These are phyloP conservation scores for Phaethon lepturus DNA, from an alignment of 2,113 vertebrate genomes.

Conservation along the genomic window DNA sequence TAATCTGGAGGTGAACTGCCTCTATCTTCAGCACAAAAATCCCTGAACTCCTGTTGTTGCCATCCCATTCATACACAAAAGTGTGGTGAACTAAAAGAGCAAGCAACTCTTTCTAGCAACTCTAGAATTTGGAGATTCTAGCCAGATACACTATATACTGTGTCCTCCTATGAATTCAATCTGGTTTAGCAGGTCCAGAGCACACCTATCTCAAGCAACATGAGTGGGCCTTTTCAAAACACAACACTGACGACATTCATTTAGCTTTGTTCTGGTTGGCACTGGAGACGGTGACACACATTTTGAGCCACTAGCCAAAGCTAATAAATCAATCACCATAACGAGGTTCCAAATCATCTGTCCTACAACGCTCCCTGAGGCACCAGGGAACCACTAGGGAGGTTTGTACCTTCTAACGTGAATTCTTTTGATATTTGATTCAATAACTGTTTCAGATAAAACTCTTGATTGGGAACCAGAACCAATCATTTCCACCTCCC, in stretches of 20 bases:
- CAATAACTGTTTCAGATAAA: no score
- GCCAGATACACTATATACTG: not conserved
- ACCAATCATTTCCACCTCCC: no score
- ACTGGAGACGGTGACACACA: not conserved
- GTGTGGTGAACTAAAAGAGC: not conserved
- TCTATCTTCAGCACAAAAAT: not conserved
- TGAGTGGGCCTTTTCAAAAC: not conserved
- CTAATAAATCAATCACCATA: not conserved
- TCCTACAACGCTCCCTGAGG: not conserved
- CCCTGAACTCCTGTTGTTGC: not conserved
- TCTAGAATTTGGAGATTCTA: not conserved
- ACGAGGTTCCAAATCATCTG: not conserved
- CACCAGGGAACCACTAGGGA: not conserved
- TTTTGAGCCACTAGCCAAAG: not conserved
- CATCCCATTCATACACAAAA: not conserved
- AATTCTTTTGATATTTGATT: no score
- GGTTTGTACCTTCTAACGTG: not conserved
- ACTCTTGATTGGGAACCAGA: no score
- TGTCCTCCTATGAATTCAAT: not conserved
- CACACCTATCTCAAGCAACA: not conserved
- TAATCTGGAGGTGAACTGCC: not conserved
- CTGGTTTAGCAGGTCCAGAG: not conserved
- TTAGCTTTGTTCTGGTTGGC: not conserved
- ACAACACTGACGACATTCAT: not conserved
- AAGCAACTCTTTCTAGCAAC: not conserved